These are phyloP conservation scores for Dicycla oo DNA, from an alignment of 2,888 invertebrate genomes.

Conservation along the genomic window DNA sequence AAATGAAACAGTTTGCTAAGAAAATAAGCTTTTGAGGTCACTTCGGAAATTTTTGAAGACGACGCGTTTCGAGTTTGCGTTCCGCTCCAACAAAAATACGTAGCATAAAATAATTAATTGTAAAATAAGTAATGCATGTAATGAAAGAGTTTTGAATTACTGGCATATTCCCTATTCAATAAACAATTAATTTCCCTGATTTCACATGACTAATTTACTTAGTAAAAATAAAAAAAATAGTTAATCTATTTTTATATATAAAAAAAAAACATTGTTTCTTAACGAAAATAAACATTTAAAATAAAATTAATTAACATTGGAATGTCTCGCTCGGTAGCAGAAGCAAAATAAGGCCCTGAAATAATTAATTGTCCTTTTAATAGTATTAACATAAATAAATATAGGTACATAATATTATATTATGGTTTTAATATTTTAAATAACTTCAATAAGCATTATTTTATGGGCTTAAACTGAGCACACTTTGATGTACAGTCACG, in stretches of 20 bases:
- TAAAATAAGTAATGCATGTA: too few relatives aligned
- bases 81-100: too few relatives aligned
- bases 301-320: conserved; percentile 52
- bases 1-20: too few relatives aligned
- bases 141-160: too few relatives aligned
- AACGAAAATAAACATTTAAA: conserved; percentile 33
- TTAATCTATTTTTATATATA: not conserved
- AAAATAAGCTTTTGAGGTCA: too few relatives aligned
- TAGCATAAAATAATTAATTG: too few relatives aligned
- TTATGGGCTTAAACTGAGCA: not conserved
- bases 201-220: not conserved
- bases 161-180: too few relatives aligned
- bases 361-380: conserved; percentile 29
- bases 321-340: conserved; percentile 49
- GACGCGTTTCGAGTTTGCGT: too few relatives aligned
- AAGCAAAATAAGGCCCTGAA: conserved; percentile 44
- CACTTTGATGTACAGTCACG: not conserved
- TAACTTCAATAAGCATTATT: not conserved
- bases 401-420: too few relatives aligned
- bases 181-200: not conserved
- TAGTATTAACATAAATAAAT: too few relatives aligned
- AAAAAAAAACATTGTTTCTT: not conserved
- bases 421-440: not conserved
- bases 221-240: too few relatives aligned
- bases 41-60: too few relatives aligned